Evolutionary conservation across 2,113 vertebrate genomes (phyloP), one percentile per base, ranked within the genome.

Genomic region (Nannobrachium achirus): DNA sequence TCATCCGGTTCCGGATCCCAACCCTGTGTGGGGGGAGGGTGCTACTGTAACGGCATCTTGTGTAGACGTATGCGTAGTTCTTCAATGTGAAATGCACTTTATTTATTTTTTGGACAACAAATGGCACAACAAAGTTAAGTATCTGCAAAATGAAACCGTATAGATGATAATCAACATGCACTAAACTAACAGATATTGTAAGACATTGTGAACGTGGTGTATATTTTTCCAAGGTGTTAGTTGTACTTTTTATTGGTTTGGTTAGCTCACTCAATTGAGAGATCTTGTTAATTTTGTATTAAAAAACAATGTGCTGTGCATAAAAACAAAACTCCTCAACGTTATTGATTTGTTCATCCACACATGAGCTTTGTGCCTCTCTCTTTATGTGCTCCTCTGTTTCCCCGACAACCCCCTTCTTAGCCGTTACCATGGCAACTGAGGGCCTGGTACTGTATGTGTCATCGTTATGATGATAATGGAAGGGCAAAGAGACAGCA

Each of bases 81-180:
- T 78, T 90, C 83, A 90, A 92, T 92, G 91, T 92, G 85, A 93
- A 93, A 93, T 92, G 93, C 93, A 94, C 93, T 94, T 94, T 94
- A 93, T 90, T 93, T 90, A n/a, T 33, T 88, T 86, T 80, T 69
- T 45, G 69, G 76, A 86, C 75, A 78, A 92, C 82, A 85, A 91
- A 92, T 86, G 92, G 93, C 93, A 93, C 91, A 92, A 92, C 67
- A 78, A n/a, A 87, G 86, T 88, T 76, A 90, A 89, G 88, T 91
- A 93, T 92, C 93, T 94, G 93, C 93, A 93, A 94, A 94, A 93
- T 80, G 79, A 89, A 87, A 89, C 82, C 25, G 46, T 88, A 89
- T 85, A 86, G 79, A 87, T 7, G 86, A 93, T 92, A 93, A 92
- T 90, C 89, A 81, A 93, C 85, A 89, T 93, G 92, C 92, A 94